Evolutionary conservation across 2,113 vertebrate species (phyloP).

Genomic region (Nettapus auritus): DNA sequence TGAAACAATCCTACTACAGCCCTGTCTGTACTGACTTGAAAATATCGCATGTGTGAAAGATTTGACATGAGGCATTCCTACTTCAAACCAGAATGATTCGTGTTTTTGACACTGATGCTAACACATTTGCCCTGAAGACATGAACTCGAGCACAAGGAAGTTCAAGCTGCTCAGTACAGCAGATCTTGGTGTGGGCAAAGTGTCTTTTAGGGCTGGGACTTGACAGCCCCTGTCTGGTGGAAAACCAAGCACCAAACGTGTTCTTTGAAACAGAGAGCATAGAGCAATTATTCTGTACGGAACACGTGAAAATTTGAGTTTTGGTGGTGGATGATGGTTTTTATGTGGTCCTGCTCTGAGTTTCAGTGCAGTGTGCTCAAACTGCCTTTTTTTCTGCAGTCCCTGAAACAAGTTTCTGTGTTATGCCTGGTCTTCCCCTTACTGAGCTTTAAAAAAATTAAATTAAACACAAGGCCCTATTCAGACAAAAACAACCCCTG

Average conservation of each 20-base stretch:
- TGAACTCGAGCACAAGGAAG: background rate
- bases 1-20: background rate
- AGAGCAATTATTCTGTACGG: background rate
- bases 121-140: background rate
- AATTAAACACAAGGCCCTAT: slow-evolving; percentile 7
- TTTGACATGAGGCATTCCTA: background rate
- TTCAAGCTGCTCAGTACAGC: background rate
- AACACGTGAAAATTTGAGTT: background rate
- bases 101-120: background rate
- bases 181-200: background rate
- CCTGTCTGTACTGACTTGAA: background rate
- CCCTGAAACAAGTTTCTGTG: slow-evolving; percentile 23
- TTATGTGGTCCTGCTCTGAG: background rate
- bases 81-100: background rate
- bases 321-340: background rate
- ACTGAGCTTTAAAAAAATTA: background rate
- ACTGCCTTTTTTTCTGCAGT: background rate
- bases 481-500: background rate
- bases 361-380: background rate
- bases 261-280: background rate
- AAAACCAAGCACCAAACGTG: background rate
- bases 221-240: background rate
- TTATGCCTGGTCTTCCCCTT: background rate
- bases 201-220: background rate
- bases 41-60: background rate